Evolutionary conservation across 2,113 vertebrate species (phyloP).

Genomic region (Paradoxurus hermaphroditus): DNA sequence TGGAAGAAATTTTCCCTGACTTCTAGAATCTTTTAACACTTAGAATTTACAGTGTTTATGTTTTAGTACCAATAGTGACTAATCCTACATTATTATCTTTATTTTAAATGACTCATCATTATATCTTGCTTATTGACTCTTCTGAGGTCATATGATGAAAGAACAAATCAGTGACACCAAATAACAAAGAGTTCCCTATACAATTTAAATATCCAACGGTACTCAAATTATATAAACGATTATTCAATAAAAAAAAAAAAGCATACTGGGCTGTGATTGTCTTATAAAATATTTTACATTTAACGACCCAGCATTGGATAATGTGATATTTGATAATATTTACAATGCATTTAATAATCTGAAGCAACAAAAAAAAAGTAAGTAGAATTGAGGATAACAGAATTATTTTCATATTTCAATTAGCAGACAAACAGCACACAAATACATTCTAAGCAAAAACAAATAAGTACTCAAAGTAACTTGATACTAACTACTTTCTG

Average conservation of each 20-base stretch:
- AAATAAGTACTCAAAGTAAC: neutral
- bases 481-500: neutral
- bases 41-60: neutral
- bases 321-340: neutral
- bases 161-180: neutral
- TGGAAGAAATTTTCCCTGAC: neutral
- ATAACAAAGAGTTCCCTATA: neutral
- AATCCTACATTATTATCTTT: neutral
- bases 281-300: neutral
- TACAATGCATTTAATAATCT: neutral
- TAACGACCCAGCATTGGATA: neutral
- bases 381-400: neutral
- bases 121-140: neutral
- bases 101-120: neutral
- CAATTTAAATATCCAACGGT: neutral
- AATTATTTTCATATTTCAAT: neutral
- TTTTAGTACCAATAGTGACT: neutral
- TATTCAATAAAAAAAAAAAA: constrained; percentile 20
- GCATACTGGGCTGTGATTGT: neutral
- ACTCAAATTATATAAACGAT: neutral
- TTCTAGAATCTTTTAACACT: neutral
- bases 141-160: neutral
- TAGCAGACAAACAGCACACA: neutral
- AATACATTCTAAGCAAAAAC: neutral
- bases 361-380: neutral